These are phyloP conservation scores for Tribolium madens DNA, from an alignment of 1,140 invertebrate genomes.

Conservation along the genomic window DNA sequence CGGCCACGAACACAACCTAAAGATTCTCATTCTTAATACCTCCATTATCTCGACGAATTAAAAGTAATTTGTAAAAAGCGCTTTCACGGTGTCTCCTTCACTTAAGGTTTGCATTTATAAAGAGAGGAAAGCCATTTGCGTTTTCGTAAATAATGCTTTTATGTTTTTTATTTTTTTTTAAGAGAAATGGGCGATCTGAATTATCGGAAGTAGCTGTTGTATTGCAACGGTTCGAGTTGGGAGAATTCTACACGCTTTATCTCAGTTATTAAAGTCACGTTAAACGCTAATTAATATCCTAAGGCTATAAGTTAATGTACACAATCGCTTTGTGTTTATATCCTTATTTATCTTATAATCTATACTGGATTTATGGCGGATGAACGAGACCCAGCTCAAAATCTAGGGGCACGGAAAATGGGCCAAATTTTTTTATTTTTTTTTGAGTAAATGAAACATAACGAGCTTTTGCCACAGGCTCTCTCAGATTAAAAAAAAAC, in stretches of 20 bases:
- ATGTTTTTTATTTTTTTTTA: neutral
- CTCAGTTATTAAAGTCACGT: slow-evolving; percentile 43
- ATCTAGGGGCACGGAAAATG: neutral
- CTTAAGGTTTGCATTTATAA: neutral
- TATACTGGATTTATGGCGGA: slow-evolving; percentile 43
- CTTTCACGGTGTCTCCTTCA: slow-evolving; percentile 14
- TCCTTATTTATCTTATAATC: slow-evolving; percentile 47
- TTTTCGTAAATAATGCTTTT: neutral
- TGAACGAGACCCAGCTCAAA: slow-evolving; percentile 19
- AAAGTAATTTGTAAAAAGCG: slow-evolving; percentile 45
- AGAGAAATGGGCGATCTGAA: neutral
- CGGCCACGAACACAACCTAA: neutral
- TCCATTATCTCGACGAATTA: slow-evolving; percentile 42
- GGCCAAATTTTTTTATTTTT: neutral
- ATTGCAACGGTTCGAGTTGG: slow-evolving; percentile 18
- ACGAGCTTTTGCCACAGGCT: neutral
- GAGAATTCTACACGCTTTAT: slow-evolving; percentile 38
- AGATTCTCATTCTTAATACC: slow-evolving; percentile 40
- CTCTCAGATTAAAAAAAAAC: no score
- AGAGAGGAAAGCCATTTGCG: no score
- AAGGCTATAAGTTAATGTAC: slow-evolving; percentile 45
- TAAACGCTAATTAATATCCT: slow-evolving; percentile 45
- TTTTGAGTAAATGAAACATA: neutral
- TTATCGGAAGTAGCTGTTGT: slow-evolving; percentile 35
- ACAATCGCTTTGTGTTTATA: slow-evolving; percentile 48